These are phyloP conservation scores for Macrosiphum euphorbiae DNA, from an alignment of 2,888 invertebrate genomes.

Conservation along the genomic window DNA sequence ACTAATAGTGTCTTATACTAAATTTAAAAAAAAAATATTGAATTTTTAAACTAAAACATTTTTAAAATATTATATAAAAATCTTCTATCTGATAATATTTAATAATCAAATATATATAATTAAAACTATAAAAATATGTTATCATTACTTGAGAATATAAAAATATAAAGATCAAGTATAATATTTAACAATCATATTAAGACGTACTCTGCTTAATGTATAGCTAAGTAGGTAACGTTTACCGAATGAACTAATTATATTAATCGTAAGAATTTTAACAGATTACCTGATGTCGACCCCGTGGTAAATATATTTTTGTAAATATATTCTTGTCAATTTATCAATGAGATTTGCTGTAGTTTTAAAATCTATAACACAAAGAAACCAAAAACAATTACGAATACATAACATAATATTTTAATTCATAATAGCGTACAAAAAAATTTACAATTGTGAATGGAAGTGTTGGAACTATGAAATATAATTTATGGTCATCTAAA, in stretches of 20 bases:
- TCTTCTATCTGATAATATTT: background rate
- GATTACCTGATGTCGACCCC: background rate
- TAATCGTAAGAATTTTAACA: background rate
- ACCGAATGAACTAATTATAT: background rate
- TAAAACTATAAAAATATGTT: background rate
- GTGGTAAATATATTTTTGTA: background rate
- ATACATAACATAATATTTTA: background rate
- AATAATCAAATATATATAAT: background rate
- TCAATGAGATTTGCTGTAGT: background rate
- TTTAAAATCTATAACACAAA: background rate
- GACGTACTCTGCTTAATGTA: no score
- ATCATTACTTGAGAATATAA: background rate
- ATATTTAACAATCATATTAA: background rate
- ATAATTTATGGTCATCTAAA: background rate
- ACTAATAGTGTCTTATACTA: background rate
- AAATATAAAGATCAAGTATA: background rate
- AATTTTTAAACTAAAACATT: no score
- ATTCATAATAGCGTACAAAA: background rate
- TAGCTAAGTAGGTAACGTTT: background rate
- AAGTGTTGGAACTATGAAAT: background rate
- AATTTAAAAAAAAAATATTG: background rate
- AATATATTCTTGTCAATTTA: background rate
- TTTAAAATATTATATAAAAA: background rate
- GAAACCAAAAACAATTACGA: background rate
- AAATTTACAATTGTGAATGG: background rate